Evolutionary conservation across 1,140 invertebrate genomes (phyloP), one percentile per base, ranked within the genome.

Genomic region (Drosophila sulfurigaster): DNA sequence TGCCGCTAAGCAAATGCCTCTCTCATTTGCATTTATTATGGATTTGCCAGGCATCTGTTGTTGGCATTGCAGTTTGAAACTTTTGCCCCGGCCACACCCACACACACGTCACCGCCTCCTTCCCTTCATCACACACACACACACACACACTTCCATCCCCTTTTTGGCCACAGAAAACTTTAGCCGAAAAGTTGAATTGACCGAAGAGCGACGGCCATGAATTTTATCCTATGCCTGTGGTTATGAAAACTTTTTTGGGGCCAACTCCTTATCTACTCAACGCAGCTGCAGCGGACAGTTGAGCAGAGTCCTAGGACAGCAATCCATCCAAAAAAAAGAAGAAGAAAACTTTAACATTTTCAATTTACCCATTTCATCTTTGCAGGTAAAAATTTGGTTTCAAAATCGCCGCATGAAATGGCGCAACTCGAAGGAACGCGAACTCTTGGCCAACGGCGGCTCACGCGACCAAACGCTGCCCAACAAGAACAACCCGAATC

Each of bases 321-420:
- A 64, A 78, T 83, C 77, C 69, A 74, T 81, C 83, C 32, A 8
- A 3, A 20, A 3, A 20, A 46, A 59, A 58, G 59, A 70, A 69
- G 58, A 75, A 20, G 20, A 4, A 25, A 25, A 25, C 20, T 4
- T 56, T 77, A 65, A 52, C 75, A 74, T 72, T 79, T 73, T 68
- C 57, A 78, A 74, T 74, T 79, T 77, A 88, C 75, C 65, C 79
- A 89, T 82, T 82, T 79, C 62, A 80, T 67, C 79, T 83, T 95
- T 94, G 11, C 94, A 98, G 97, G 97, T 98, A 67, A 98, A 98
- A 94, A 98, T 98, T 71, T 98, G 97, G 98, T 98, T 98, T 93
- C 97, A 99, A 95, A 99, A 98, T 91, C 95, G 98, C 1, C 95
- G 98, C 56, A 99, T 98, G 97, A 99, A 99, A 93, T 99, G 98